Evolutionary conservation across 37 sponge, comb jelly and placozoan genomes (phyloP).

Genomic region (Theonella swinhoei): DNA sequence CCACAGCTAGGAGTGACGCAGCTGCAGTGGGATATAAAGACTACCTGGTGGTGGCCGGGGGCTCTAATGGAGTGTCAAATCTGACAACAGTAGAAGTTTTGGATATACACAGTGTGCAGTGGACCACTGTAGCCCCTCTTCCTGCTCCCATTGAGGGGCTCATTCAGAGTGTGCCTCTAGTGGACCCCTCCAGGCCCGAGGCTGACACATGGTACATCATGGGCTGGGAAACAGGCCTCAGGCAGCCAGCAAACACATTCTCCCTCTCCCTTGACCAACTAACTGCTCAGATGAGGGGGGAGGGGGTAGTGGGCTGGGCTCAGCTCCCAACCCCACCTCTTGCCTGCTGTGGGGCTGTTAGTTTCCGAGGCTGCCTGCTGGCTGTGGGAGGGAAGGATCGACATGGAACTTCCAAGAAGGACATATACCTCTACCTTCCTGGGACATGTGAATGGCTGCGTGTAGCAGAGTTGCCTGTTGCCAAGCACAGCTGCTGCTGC

Average conservation of each 20-base stretch:
- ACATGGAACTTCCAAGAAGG: slow-evolving; percentile 7
- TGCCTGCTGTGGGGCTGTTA: slow-evolving; percentile 9
- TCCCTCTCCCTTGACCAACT: slow-evolving; percentile 28
- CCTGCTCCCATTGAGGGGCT: slow-evolving; percentile 27
- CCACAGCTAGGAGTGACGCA: slow-evolving; percentile 11
- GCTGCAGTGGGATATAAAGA: slow-evolving; percentile 14
- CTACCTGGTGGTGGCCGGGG: slow-evolving; percentile 51
- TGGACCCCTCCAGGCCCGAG: not conserved
- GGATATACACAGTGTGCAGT: not conserved
- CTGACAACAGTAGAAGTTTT: slow-evolving; percentile 26
- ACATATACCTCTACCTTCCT: slow-evolving; percentile 47
- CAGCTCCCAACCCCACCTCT: slow-evolving; percentile 40
- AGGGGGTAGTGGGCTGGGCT: slow-evolving; percentile 4
- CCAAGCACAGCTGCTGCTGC: slow-evolving; percentile 38
- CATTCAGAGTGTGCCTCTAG: slow-evolving; percentile 4
- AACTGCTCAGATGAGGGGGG: not conserved
- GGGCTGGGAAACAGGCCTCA: slow-evolving; percentile 1
- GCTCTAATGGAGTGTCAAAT: not conserved
- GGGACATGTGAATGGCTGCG: slow-evolving; percentile 59
- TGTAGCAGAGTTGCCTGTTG: slow-evolving; percentile 17
- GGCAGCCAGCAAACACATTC: slow-evolving; percentile 10
- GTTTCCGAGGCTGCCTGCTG: slow-evolving; percentile 33
- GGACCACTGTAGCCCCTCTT: slow-evolving; percentile 5
- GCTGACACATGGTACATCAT: slow-evolving; percentile 41
- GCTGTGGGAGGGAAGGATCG: slow-evolving; percentile 38